Evolutionary conservation across 1,140 invertebrate genomes (phyloP).

Genomic region (Drosophila pectinifera): DNA sequence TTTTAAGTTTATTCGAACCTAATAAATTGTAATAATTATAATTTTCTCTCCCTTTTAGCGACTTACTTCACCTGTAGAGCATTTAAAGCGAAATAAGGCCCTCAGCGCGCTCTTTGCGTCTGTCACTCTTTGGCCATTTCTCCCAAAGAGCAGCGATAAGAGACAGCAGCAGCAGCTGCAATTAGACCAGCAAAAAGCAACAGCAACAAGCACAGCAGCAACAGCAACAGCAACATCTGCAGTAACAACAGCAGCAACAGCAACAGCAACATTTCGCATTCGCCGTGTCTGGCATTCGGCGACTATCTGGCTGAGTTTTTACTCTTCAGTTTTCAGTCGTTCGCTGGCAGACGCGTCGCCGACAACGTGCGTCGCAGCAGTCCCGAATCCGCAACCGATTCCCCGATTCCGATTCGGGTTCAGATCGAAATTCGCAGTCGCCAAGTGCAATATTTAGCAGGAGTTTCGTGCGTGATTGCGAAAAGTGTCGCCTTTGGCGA

Average conservation of each 20-base stretch:
- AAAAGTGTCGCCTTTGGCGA: constrained; percentile 51
- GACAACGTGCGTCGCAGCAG: constrained; percentile 59
- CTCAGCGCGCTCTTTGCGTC: background rate
- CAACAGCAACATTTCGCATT: constrained; percentile 47
- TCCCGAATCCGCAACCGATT: constrained; percentile 1
- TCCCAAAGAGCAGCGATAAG: constrained; percentile 40
- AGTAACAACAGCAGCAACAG: background rate
- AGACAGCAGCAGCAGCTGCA: constrained; percentile 23
- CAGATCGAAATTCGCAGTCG: constrained; percentile 29
- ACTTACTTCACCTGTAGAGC: constrained; percentile 17
- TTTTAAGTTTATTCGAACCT: background rate
- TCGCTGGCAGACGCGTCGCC: constrained; percentile 61
- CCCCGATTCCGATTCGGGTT: constrained; percentile 29
- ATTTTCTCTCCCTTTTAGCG: background rate
- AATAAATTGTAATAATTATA: too few relatives aligned
- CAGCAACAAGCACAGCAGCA: constrained; percentile 4
- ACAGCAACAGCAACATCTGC: constrained; percentile 3
- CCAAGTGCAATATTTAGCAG: constrained; percentile 20
- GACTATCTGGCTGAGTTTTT: constrained; percentile 63
- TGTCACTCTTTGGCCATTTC: constrained; percentile 33
- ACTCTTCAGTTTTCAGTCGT: constrained; percentile 60
- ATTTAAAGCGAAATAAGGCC: background rate
- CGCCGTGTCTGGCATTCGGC: constrained; percentile 42
- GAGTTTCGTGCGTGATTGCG: constrained; percentile 48
- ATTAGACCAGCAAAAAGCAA: constrained; percentile 8